These are phyloP conservation scores for Cyprinella venusta DNA, from an alignment of 2,797 vertebrate genomes.

Conservation along the genomic window DNA sequence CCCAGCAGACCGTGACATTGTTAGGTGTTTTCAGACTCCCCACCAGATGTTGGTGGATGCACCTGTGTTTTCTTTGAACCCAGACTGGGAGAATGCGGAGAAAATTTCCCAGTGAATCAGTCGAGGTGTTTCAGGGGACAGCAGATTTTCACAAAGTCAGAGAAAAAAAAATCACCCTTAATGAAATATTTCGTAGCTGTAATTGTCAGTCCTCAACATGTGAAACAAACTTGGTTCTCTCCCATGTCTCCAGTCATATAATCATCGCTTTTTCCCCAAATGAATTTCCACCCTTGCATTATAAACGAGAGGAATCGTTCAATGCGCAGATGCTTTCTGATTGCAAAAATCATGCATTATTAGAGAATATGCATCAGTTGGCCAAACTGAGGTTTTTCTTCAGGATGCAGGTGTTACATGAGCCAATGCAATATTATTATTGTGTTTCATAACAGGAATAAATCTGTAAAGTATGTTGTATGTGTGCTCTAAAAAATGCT, in stretches of 20 bases:
- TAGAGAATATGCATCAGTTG: background rate
- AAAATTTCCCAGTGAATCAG: conserved; percentile 9
- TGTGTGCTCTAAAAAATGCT: no score
- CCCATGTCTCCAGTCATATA: background rate
- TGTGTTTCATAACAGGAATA: background rate
- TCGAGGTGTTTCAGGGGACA: conserved; percentile 9
- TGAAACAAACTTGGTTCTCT: background rate
- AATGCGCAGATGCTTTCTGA: background rate
- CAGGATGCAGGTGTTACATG: background rate
- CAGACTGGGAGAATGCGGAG: background rate
- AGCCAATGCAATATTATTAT: background rate
- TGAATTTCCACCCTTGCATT: background rate
- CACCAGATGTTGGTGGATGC: conserved; percentile 26
- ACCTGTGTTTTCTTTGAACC: conserved; percentile 54
- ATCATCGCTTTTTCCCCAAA: background rate
- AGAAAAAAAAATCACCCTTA: background rate
- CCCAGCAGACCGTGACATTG: conserved; percentile 19
- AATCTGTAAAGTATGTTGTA: background rate
- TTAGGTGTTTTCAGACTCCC: conserved; percentile 23
- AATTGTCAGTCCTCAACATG: background rate
- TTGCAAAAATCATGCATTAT: background rate
- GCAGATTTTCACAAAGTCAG: background rate
- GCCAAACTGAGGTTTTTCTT: background rate
- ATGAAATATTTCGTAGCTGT: background rate
- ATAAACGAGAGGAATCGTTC: conserved; percentile 8